Evolutionary conservation across 2,113 vertebrate species (phyloP).

Genomic region (Chaetops frenatus): DNA sequence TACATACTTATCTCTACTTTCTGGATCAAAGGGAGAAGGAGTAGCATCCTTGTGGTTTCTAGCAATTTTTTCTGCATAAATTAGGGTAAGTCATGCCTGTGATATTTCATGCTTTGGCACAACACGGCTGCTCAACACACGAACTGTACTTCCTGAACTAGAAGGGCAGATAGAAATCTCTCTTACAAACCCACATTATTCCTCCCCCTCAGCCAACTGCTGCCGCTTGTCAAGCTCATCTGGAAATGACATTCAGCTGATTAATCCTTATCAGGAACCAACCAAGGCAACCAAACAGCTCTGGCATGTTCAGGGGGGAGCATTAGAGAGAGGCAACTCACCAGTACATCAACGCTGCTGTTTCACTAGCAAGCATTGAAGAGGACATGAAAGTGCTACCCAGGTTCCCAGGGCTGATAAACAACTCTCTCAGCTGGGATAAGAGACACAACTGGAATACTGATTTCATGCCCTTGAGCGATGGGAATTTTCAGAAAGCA

Average conservation of each 20-base stretch:
- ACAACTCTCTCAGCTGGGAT: conserved; percentile 4
- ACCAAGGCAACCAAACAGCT: conserved; percentile 17
- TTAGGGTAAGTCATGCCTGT: not conserved
- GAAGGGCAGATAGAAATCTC: conserved; percentile 47
- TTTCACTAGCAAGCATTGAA: not conserved
- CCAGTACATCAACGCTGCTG: not conserved
- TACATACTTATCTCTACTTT: not conserved
- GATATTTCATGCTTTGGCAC: conserved; percentile 51
- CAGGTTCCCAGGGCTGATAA: conserved; percentile 13
- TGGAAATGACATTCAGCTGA: conserved; percentile 51
- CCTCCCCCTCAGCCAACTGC: conserved; percentile 64
- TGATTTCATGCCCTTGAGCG: conserved; percentile 41
- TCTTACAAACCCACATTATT: conserved; percentile 25
- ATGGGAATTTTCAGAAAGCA: conserved; percentile 26
- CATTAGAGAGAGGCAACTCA: not conserved
- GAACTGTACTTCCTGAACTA: conserved; percentile 42
- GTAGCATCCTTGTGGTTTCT: not conserved
- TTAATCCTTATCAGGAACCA: conserved; percentile 50
- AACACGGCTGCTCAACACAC: conserved; percentile 20
- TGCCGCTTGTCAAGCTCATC: conserved; percentile 47
- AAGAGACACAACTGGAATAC: conserved; percentile 31
- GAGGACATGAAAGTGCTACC: not conserved
- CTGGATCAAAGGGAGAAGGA: not conserved
- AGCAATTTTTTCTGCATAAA: not conserved
- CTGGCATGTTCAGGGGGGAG: not conserved